Percentiles rank a stretch among this genome's conserved stretches.
Conservation (phyloP, 2,797 vertebrate genomes). For the Antrozous pallidus region DNA sequence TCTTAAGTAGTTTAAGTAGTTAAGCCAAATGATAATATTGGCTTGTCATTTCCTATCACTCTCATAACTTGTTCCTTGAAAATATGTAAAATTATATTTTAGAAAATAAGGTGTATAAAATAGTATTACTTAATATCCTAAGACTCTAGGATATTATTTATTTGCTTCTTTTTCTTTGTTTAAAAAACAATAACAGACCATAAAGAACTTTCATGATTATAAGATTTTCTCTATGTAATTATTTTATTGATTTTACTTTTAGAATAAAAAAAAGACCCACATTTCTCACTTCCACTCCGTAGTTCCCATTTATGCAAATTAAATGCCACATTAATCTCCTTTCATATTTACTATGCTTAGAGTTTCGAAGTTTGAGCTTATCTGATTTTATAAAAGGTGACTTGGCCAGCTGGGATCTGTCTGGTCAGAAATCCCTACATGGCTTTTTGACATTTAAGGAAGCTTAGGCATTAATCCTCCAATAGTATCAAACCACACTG, state of each 20-base stretch:
- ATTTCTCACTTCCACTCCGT: constrained; percentile 19
- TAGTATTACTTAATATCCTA: neutral
- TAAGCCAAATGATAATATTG: neutral
- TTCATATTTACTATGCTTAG: constrained; percentile 67
- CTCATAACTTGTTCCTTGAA: neutral
- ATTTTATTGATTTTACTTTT: constrained; percentile 47
- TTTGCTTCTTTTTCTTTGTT: constrained; percentile 27
- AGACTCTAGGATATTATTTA: neutral
- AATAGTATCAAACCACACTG: constrained; percentile 46
- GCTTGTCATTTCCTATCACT: neutral
- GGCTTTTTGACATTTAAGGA: constrained; percentile 79
- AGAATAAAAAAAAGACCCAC: neutral
- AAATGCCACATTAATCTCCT: constrained; percentile 60
- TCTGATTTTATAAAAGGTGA: constrained; percentile 73
- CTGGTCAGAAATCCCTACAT: constrained; percentile 75
- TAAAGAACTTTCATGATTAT: neutral
- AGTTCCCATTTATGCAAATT: constrained; percentile 63
- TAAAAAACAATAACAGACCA: neutral
- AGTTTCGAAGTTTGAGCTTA: constrained; percentile 56
- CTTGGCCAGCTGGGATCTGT: constrained; percentile 72
- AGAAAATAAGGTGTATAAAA: neutral
- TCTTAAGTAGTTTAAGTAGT: neutral
- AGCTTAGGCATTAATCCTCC: constrained; percentile 58
- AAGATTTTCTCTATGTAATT: constrained; percentile 1
- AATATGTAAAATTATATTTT: neutral